Percentiles rank a stretch among this genome's conserved stretches.
phyloP scores from a whole-genome alignment of 64 coral and sea anemone genomes.

The Exaiptasia diaphana region DNA sequence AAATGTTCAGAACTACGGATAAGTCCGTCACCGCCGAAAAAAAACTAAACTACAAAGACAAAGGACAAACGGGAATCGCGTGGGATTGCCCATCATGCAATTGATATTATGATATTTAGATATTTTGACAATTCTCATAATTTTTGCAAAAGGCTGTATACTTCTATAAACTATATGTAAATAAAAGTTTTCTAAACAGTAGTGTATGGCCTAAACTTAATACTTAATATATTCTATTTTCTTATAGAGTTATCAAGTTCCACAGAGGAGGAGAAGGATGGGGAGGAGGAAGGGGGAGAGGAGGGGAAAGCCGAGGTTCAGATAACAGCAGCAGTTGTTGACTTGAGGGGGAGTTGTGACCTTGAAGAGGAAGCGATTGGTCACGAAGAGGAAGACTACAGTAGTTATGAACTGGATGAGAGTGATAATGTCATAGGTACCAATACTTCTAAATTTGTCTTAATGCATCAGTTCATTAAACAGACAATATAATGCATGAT shows the following conservation, averaged over 20 bases:
- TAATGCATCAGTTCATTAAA: not conserved
- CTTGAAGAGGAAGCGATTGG: slow-evolving; percentile 34
- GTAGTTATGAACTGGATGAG: slow-evolving; percentile 76
- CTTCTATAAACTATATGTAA: too few relatives aligned
- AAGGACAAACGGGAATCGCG: too few relatives aligned
- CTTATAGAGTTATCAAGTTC: not conserved
- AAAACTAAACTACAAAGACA: too few relatives aligned
- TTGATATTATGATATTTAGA: too few relatives aligned
- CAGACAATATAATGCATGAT: not conserved
- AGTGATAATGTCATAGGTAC: slow-evolving; percentile 75
- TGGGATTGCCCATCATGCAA: too few relatives aligned
- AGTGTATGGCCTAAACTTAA: too few relatives aligned
- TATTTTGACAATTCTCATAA: too few relatives aligned
- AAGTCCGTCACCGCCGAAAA: too few relatives aligned
- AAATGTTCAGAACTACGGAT: too few relatives aligned
- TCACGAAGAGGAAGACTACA: slow-evolving; percentile 72
- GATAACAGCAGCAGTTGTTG: slow-evolving; percentile 87
- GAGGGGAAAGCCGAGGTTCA: slow-evolving; percentile 70
- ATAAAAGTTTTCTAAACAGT: too few relatives aligned
- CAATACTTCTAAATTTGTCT: not conserved
- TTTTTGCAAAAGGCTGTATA: too few relatives aligned
- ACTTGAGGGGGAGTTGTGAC: slow-evolving; percentile 67
- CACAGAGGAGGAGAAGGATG: not conserved
- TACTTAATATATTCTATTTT: not conserved
- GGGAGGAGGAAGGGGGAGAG: not conserved